Evolutionary conservation across 1,140 invertebrate genomes (phyloP).

Genomic region (Neotoxoptera formosana): DNA sequence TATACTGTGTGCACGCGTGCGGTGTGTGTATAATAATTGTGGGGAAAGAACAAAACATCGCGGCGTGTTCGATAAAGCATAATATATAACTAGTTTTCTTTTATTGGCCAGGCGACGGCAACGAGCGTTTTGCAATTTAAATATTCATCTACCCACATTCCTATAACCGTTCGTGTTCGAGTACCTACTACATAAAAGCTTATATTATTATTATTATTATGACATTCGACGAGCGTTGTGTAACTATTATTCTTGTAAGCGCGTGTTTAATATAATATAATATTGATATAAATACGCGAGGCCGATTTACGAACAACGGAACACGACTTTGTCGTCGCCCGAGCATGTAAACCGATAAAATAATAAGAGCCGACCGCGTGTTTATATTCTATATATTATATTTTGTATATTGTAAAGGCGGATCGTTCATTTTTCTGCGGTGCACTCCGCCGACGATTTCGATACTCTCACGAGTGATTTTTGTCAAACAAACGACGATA

Average conservation of each 20-base stretch:
- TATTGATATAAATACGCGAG: conserved; percentile 11
- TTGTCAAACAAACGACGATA: not conserved
- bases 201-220: too few relatives aligned
- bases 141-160: conserved; percentile 42
- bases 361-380: not conserved
- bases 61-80: not conserved
- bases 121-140: conserved; percentile 41
- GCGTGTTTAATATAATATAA: not conserved
- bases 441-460: not conserved
- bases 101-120: conserved; percentile 21
- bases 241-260: not conserved
- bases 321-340: not conserved
- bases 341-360: not conserved
- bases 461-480: not conserved
- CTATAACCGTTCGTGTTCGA: not conserved
- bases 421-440: not conserved
- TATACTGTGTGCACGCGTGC: not conserved
- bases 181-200: conserved; percentile 24
- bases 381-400: too few relatives aligned
- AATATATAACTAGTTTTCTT: conserved; percentile 30
- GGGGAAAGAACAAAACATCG: not conserved
- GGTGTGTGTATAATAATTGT: not conserved
- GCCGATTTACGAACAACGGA: not conserved
- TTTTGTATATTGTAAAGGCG: not conserved
- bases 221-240: conserved; percentile 15